Percentiles rank a stretch among this genome's conserved stretches.
phyloP scores from a whole-genome alignment of 2,113 vertebrate species.

The Pelobates fuscus region DNA sequence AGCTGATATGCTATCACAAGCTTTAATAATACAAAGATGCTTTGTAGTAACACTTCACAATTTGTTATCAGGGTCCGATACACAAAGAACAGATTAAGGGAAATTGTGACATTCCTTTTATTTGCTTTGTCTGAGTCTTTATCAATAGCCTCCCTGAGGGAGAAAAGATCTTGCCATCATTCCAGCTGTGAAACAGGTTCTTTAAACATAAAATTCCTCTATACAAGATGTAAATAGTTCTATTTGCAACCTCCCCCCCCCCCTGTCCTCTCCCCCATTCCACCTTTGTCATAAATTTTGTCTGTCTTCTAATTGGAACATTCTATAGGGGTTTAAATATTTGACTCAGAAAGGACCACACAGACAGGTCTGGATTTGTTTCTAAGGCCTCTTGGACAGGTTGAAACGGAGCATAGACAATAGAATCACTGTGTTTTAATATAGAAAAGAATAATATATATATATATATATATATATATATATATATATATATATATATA shows the following conservation, averaged over 20 bases:
- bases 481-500: too few species aligned
- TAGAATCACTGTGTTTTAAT: too few species aligned
- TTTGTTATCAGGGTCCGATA: neutral
- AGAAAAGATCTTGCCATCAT: neutral
- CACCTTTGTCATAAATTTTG: neutral
- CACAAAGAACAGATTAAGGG: constrained; percentile 5
- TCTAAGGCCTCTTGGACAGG: too few species aligned
- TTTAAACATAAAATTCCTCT: neutral
- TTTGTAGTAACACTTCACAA: constrained; percentile 1
- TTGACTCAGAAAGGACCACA: neutral
- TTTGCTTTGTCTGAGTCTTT: constrained; percentile 3
- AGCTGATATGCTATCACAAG: neutral
- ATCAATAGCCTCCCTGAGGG: neutral
- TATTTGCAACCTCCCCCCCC: too few species aligned
- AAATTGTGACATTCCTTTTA: constrained; percentile 4
- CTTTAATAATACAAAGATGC: neutral
- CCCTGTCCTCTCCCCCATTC: too few species aligned
- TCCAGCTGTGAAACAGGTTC: constrained; percentile 1
- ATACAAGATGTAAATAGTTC: neutral
- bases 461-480: too few species aligned
- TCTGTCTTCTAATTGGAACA: neutral
- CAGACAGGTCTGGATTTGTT: neutral
- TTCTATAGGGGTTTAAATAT: neutral
- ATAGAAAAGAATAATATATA: too few species aligned
- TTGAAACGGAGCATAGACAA: too few species aligned